Conservation (phyloP, 2,113 vertebrate genomes). For the Scomber japonicus region DNA sequence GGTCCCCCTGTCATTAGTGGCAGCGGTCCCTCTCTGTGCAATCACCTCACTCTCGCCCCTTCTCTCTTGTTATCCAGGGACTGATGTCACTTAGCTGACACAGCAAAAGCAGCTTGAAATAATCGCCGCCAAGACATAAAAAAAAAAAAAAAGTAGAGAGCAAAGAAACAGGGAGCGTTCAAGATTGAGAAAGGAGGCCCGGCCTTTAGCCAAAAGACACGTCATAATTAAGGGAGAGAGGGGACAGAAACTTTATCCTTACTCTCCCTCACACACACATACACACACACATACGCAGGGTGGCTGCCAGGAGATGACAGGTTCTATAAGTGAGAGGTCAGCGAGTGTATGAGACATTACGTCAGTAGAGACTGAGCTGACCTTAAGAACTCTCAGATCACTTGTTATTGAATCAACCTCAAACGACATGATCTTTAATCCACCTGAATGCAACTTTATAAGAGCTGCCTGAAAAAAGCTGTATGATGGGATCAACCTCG, state of each 20-base stretch:
- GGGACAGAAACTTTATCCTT: slow-evolving; percentile 51
- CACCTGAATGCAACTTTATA: not conserved
- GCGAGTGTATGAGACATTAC: slow-evolving; percentile 62
- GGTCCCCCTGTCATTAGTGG: slow-evolving; percentile 16
- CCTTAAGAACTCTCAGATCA: slow-evolving; percentile 34
- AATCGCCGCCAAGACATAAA: slow-evolving; percentile 59
- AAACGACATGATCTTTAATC: not conserved
- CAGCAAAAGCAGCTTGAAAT: slow-evolving; percentile 73
- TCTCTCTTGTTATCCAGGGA: slow-evolving; percentile 52
- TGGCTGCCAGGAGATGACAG: slow-evolving; percentile 45
- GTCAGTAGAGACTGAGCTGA: slow-evolving; percentile 31
- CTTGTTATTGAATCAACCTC: not conserved
- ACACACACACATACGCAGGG: slow-evolving; percentile 30
- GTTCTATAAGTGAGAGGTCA: slow-evolving; percentile 52
- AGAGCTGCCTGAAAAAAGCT: not conserved
- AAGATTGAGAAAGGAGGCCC: slow-evolving; percentile 37
- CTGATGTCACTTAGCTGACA: slow-evolving; percentile 85
- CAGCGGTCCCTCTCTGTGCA: slow-evolving; percentile 18
- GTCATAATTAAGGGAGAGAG: slow-evolving; percentile 38
- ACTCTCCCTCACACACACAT: slow-evolving; percentile 23
- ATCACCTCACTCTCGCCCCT: slow-evolving; percentile 39
- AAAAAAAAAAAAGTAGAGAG: slow-evolving; percentile 27
- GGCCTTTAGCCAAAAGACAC: slow-evolving; percentile 68
- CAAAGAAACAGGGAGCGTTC: slow-evolving; percentile 37
- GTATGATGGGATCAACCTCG: not conserved